These are phyloP conservation scores for Brachionus rubens DNA, from an alignment of 1,140 invertebrate species.

Conservation along the genomic window DNA sequence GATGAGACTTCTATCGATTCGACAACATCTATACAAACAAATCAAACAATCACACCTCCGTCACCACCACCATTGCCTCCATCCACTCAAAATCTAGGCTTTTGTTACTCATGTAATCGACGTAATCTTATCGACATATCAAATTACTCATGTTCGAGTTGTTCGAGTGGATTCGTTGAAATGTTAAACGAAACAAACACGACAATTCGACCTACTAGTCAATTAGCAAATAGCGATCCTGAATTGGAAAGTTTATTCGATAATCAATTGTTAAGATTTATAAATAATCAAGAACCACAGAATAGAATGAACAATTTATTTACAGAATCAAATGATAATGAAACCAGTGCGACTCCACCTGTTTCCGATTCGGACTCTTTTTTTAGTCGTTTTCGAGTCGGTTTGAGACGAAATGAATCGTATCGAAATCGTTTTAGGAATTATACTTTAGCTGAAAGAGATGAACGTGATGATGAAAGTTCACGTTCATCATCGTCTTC, in stretches of 20 bases:
- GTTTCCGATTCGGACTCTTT: background rate
- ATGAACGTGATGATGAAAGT: background rate
- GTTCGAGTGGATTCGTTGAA: constrained; percentile 31
- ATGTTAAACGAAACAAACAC: background rate
- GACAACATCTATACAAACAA: background rate
- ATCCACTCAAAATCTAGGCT: background rate
- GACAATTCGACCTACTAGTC: background rate
- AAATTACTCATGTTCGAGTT: constrained; percentile 9
- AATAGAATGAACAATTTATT: background rate
- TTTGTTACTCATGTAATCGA: constrained; percentile 30
- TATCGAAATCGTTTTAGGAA: background rate
- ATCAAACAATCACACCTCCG: background rate
- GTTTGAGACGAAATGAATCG: background rate
- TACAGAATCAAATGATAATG: background rate
- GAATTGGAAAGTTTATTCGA: background rate
- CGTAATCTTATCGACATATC: background rate
- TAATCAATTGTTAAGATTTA: background rate
- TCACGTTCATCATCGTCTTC: background rate
- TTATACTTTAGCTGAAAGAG: too few relatives aligned
- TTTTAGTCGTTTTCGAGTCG: constrained; percentile 7
- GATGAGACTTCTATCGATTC: background rate
- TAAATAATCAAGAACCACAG: background rate
- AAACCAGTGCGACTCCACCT: background rate
- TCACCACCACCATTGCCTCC: background rate
- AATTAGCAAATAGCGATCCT: background rate